Conservation (phyloP, 1,140 invertebrate species). For the Saccostrea glomerata region DNA sequence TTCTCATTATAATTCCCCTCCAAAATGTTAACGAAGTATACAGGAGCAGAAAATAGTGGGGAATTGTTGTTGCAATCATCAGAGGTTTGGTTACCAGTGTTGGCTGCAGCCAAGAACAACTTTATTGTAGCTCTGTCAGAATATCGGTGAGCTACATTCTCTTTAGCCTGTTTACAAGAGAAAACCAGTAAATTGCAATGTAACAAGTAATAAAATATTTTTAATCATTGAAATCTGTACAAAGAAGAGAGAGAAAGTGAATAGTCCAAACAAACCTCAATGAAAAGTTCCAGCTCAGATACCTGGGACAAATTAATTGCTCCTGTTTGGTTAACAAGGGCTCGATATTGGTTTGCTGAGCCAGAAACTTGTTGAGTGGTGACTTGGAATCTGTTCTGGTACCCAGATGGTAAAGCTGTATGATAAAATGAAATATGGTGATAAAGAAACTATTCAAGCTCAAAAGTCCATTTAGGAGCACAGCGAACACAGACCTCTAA, state of each 20-base stretch:
- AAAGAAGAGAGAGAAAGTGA: too few species aligned
- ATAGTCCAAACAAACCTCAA: constrained; percentile 38
- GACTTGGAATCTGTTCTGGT: constrained; percentile 42
- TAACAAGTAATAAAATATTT: neutral
- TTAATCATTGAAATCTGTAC: neutral
- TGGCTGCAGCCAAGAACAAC: constrained; percentile 46
- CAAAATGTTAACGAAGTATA: neutral
- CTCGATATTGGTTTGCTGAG: constrained; percentile 48
- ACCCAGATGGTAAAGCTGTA: constrained; percentile 53
- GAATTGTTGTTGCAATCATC: constrained; percentile 54
- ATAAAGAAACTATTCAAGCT: too few species aligned
- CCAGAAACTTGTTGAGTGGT: constrained; percentile 23
- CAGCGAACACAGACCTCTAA: too few species aligned
- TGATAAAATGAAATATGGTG: too few species aligned
- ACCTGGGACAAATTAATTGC: constrained; percentile 45
- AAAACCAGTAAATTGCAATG: neutral
- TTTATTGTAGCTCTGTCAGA: constrained; percentile 52
- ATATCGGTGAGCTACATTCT: neutral
- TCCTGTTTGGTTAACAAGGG: constrained; percentile 46
- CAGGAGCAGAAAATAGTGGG: neutral
- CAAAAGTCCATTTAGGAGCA: too few species aligned
- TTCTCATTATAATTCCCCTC: neutral
- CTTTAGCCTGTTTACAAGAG: neutral
- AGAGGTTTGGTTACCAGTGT: constrained; percentile 56
- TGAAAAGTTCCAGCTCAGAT: constrained; percentile 37